Percentiles rank a stretch among this genome's conserved stretches.
Evolutionary conservation across 1,140 invertebrate genomes (phyloP).

Genomic region (Bradynema listronoti): DNA sequence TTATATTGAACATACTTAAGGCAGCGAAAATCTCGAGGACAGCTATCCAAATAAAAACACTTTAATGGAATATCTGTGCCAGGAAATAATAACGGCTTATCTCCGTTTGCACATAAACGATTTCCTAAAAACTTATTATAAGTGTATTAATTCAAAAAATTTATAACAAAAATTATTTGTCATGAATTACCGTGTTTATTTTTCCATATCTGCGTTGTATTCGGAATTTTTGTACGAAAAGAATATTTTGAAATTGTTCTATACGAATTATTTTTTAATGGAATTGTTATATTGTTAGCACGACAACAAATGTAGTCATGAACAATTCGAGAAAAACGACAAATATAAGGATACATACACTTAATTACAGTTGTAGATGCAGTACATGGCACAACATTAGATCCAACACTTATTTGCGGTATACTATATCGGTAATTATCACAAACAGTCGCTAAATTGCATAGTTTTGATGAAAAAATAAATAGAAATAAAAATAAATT

Average conservation of each 20-base stretch:
- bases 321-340: conserved; percentile 37
- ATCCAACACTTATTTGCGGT: conserved; percentile 19
- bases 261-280: too few species aligned
- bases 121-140: conserved; percentile 10
- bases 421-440: conserved; percentile 13
- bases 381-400: conserved; percentile 25
- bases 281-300: conserved; percentile 10
- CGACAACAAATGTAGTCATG: conserved; percentile 45
- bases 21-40: too few species aligned
- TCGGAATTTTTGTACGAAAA: too few species aligned
- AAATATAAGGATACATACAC: conserved; percentile 21
- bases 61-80: conserved; percentile 18
- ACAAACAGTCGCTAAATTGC: conserved; percentile 3
- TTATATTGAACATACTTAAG: too few species aligned
- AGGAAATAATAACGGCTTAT: conserved; percentile 38
- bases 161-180: too few species aligned
- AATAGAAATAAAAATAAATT: neutral
- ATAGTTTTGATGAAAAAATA: too few species aligned
- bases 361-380: neutral
- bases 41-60: too few species aligned
- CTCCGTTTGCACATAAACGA: conserved; percentile 36
- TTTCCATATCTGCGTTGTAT: too few species aligned
- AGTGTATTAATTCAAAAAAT: too few species aligned
- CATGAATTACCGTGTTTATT: too few species aligned
- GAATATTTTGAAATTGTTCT: too few species aligned